phyloP scores from a whole-genome alignment of 1,140 invertebrate genomes.

The Drosophila truncata region DNA sequence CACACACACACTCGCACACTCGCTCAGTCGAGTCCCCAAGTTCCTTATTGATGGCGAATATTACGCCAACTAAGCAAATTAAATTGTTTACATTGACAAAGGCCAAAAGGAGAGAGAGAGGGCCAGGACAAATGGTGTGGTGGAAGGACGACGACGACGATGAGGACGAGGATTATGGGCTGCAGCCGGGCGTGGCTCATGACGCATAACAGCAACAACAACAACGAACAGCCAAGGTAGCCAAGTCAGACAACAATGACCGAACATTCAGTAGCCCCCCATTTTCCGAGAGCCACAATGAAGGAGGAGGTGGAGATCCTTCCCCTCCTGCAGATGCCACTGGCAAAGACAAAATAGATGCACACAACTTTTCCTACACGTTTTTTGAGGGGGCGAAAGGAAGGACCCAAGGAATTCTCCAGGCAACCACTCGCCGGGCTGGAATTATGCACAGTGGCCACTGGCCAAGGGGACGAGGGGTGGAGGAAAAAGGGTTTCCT shows the following conservation, averaged over 20 bases:
- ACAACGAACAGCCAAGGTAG: slow-evolving; percentile 33
- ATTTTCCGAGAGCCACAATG: not conserved
- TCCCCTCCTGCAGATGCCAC: slow-evolving; percentile 1
- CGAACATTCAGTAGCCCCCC: slow-evolving; percentile 29
- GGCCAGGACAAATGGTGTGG: slow-evolving; percentile 39
- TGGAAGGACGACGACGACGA: not conserved
- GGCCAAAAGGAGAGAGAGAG: slow-evolving; percentile 39
- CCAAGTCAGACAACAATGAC: slow-evolving; percentile 48
- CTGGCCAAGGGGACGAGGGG: not conserved
- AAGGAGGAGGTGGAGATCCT: not conserved
- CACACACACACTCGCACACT: slow-evolving; percentile 11
- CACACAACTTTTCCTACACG: slow-evolving; percentile 35
- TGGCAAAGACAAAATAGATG: slow-evolving; percentile 36
- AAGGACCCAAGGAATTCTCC: slow-evolving; percentile 24
- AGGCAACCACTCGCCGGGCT: slow-evolving; percentile 17
- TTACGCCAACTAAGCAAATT: slow-evolving; percentile 83
- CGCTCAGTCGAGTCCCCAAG: slow-evolving; percentile 25
- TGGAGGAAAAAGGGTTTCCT: not conserved
- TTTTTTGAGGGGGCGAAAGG: not conserved
- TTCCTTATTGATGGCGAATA: slow-evolving; percentile 79
- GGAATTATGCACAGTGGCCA: slow-evolving; percentile 22
- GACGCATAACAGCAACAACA: slow-evolving; percentile 36
- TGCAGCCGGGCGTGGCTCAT: slow-evolving; percentile 49
- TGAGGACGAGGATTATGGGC: not conserved
- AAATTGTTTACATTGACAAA: slow-evolving; percentile 81